Base-by-base conservation (phyloP, 2,113 vertebrate genomes). In the Macroglossus sobrinus region DNA sequence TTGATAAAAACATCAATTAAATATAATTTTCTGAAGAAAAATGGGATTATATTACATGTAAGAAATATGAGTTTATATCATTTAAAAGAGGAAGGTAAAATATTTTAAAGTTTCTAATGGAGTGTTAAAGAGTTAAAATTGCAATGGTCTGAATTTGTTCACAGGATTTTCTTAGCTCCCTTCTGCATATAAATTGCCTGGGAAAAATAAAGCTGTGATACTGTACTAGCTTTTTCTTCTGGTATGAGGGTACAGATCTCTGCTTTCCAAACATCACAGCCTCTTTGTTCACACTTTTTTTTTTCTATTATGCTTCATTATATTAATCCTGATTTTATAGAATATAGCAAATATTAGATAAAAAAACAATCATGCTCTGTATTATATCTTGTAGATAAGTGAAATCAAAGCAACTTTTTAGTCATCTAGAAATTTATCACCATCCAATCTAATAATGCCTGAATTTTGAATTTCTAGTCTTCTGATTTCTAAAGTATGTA, bases 31-130 rank as follows among this genome's bases (percentile, higher is more conserved):
- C 22, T 82, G 18, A 53, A 81, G 45, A 59, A 91, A 87, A n/a
- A 19, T 22, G 0, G 24, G 3, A 69, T 53, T 78, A 61, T 18
- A 59, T 38, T 93, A 40, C 40, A 50, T 57, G 15, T 82, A 78
- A 90, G 33, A 95, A 33, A 82, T 3, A 33, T 1, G 0, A 66
- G 22, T 59, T 2, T 15, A 22, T 53, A 2, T 78, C 84, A 80
- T 50, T 94, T 94, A 45, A 18, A 14, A 94, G 80, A 86, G 64
- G 33, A 71, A 35, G 18, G 82, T 38, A 15, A 45, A 2, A 6
- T 55, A 75, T 59, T 94, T 89, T 95, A 71, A 82, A 40, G 22
- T 95, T 94, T 93, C 76, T 90, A 96, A 93, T 33, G 35, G 7
- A 72, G 2, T 19, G 0, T n/a, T 95, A 80, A 91, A 89, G 50